Conservation (phyloP, 2,113 vertebrate species). For the Petrocephalus zakoni region DNA sequence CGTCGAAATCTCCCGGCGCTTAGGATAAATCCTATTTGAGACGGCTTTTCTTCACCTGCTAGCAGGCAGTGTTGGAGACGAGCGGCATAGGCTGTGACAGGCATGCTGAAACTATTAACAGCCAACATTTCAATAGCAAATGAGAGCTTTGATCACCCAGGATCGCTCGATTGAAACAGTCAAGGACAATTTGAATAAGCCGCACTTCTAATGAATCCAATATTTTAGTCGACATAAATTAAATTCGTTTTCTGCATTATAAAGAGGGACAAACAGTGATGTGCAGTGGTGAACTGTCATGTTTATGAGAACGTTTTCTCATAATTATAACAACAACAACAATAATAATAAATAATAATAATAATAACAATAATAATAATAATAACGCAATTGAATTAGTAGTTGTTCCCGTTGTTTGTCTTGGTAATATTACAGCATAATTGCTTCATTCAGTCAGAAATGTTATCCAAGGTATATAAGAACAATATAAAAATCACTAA, state of each 20-base stretch:
- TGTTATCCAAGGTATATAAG: conserved; percentile 45
- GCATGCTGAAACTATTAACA: conserved; percentile 63
- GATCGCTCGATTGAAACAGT: conserved; percentile 66
- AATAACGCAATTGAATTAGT: too few relatives aligned
- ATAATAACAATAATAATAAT: neutral
- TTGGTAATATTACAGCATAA: neutral
- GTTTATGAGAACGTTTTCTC: neutral
- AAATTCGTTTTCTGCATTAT: conserved; percentile 20
- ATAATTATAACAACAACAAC: too few relatives aligned
- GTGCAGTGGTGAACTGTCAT: neutral
- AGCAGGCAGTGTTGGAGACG: conserved; percentile 68
- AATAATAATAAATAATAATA: neutral
- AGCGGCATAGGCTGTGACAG: conserved; percentile 61
- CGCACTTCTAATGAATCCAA: conserved; percentile 43
- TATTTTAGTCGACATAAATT: neutral
- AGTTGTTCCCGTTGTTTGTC: neutral
- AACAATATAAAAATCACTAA: conserved; percentile 55
- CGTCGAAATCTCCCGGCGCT: conserved; percentile 82
- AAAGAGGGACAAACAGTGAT: conserved; percentile 3
- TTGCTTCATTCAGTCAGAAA: neutral
- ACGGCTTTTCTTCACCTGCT: conserved; percentile 69
- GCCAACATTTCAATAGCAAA: conserved; percentile 61
- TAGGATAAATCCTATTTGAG: conserved; percentile 93
- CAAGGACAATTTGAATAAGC: conserved; percentile 59
- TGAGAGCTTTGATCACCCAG: conserved; percentile 57